A percentile compares a stretch with the other conserved stretches of the same genome.
Conservation (phyloP, 2,113 vertebrate genomes). For the Entosphenus tridentatus region DNA sequence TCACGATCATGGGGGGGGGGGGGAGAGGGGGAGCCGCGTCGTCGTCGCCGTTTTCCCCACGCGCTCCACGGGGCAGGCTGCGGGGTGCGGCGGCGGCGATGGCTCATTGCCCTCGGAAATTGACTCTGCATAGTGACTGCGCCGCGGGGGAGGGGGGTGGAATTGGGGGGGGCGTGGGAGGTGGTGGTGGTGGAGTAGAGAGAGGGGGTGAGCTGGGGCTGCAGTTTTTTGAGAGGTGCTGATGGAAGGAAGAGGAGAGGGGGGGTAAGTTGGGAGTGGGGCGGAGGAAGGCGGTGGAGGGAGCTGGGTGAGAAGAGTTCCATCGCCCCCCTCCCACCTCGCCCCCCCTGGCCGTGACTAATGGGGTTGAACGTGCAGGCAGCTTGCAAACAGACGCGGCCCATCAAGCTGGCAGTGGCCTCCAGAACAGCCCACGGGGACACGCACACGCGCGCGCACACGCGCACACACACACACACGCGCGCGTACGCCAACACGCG, state of each 20-base stretch:
- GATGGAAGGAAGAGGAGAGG: background rate
- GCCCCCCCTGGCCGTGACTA: background rate
- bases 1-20: too few relatives aligned
- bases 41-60: too few relatives aligned
- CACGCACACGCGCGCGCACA: background rate
- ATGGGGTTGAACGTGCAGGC: background rate
- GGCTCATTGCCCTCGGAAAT: too few relatives aligned
- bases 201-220: background rate
- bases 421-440: background rate
- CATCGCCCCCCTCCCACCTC: background rate
- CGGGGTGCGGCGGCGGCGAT: too few relatives aligned
- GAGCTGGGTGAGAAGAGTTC: background rate
- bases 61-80: too few relatives aligned
- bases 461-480: background rate
- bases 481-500: background rate
- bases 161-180: background rate
- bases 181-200: background rate
- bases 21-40: too few relatives aligned
- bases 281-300: background rate
- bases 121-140: too few relatives aligned
- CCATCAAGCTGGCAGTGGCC: background rate
- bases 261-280: background rate
- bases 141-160: too few relatives aligned
- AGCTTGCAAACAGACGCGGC: background rate
- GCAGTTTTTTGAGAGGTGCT: background rate